Conservation (phyloP, 2,888 invertebrate genomes). For the Celastrina argiolus region DNA sequence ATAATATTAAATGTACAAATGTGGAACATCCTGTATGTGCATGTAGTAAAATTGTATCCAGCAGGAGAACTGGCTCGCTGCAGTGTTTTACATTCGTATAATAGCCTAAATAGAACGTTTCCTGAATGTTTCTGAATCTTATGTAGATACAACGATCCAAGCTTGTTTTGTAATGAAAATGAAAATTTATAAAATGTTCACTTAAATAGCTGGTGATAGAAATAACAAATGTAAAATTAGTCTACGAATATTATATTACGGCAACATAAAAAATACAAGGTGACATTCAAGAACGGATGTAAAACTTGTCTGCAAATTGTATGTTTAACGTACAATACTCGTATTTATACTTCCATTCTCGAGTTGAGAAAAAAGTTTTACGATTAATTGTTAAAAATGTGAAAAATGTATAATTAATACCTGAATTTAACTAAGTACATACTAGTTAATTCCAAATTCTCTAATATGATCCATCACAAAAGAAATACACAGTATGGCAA, state of each 20-base stretch:
- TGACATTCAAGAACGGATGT: no score
- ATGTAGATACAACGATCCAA: slow-evolving; percentile 15
- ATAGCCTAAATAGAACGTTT: slow-evolving; percentile 15
- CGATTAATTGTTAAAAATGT: no score
- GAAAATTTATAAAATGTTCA: neutral
- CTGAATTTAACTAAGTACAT: neutral
- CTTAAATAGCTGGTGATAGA: neutral
- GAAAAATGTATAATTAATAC: no score
- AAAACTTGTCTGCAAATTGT: no score
- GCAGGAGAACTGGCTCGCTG: slow-evolving; percentile 10
- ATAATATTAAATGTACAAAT: neutral
- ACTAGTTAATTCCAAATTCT: neutral
- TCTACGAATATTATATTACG: neutral
- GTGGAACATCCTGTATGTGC: neutral
- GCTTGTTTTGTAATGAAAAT: neutral
- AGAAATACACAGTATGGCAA: neutral
- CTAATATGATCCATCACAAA: neutral
- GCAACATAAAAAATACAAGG: no score
- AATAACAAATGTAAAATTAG: neutral
- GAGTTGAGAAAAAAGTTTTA: no score
- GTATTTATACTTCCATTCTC: no score
- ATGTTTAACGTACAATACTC: no score
- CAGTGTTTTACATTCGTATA: slow-evolving; percentile 20
- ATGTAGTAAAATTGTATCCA: slow-evolving; percentile 17
- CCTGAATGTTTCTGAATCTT: slow-evolving; percentile 20